Conservation (phyloP, 1,140 invertebrate genomes). For the Vanessa tameamea region DNA sequence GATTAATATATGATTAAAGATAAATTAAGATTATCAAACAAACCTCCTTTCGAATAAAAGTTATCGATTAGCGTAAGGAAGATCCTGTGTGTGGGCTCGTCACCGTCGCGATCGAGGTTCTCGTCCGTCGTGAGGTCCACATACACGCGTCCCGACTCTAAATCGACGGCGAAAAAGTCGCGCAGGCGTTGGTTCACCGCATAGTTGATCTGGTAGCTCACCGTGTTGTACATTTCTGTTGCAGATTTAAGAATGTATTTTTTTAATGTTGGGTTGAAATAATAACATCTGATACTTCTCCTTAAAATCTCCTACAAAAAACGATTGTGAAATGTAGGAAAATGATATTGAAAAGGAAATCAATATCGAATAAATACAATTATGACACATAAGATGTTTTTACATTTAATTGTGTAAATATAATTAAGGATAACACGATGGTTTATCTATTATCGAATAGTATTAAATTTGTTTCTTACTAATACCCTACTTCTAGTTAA, state of each 20-base stretch:
- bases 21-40: background rate
- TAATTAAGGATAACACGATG: too few relatives aligned
- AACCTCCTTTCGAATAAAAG: conserved; percentile 75
- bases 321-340: too few relatives aligned
- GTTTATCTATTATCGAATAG: too few relatives aligned
- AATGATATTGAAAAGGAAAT: too few relatives aligned
- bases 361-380: too few relatives aligned
- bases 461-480: too few relatives aligned
- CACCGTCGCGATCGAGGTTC: conserved; percentile 77
- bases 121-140: conserved; percentile 70
- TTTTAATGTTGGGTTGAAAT: too few relatives aligned
- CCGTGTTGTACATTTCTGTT: conserved; percentile 67
- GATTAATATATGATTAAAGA: background rate
- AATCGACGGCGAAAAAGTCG: conserved; percentile 75
- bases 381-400: too few relatives aligned
- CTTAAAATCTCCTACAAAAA: too few relatives aligned
- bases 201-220: conserved; percentile 72
- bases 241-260: background rate
- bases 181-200: conserved; percentile 62
- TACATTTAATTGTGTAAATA: too few relatives aligned
- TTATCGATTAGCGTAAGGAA: conserved; percentile 79
- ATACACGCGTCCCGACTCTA: conserved; percentile 61
- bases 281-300: too few relatives aligned
- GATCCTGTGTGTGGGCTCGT: conserved; percentile 65
- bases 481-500: too few relatives aligned